Evolutionary conservation across 1,140 invertebrate genomes (phyloP).

Genomic region (Lepidurus apus): DNA sequence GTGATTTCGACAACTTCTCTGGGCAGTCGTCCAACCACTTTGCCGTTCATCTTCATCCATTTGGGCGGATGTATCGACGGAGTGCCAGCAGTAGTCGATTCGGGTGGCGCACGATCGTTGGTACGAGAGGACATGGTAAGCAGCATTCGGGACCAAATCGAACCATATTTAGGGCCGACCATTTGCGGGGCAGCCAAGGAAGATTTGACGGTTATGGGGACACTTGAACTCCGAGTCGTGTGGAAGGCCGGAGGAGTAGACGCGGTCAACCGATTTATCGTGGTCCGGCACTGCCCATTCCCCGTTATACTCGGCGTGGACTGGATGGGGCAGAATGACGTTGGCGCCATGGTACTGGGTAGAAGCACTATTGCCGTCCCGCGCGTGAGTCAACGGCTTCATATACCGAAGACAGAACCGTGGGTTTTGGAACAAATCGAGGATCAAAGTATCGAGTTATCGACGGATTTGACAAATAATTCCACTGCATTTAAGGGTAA

Average conservation of each 20-base stretch:
- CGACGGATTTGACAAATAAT: no score
- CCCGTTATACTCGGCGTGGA: constrained; percentile 20
- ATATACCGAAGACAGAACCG: no score
- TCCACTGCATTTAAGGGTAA: no score
- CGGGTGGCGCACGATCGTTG: not conserved
- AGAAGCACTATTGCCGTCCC: not conserved
- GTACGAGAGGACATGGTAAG: not conserved
- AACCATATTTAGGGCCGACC: not conserved
- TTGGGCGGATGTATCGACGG: no score
- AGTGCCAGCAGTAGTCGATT: not conserved
- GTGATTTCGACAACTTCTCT: not conserved
- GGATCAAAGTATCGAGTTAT: no score
- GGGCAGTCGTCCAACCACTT: no score
- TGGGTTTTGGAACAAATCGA: no score
- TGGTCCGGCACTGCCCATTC: no score
- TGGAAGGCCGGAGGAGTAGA: not conserved
- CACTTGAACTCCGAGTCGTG: not conserved
- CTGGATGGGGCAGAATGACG: not conserved
- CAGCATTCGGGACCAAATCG: not conserved
- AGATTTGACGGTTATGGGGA: not conserved
- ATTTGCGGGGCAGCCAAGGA: not conserved
- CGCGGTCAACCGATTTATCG: not conserved
- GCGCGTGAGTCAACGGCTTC: not conserved
- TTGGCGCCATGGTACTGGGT: not conserved
- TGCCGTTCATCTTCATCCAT: no score